Evolutionary conservation across 2,113 vertebrate species (phyloP), one percentile per base, ranked within the genome.

Genomic region (Aptenodytes forsteri): DNA sequence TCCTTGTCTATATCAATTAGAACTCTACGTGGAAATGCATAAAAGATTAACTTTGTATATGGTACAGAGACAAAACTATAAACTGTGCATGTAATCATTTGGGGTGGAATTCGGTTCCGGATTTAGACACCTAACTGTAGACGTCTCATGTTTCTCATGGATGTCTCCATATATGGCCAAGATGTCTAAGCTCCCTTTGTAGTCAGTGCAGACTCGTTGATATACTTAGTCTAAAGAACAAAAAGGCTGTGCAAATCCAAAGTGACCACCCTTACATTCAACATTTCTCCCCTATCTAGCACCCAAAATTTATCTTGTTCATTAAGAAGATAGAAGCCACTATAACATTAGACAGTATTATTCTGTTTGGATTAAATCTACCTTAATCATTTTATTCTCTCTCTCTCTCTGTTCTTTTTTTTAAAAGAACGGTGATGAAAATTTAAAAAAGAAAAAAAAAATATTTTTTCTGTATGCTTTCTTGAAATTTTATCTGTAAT

Each of bases 371-470:
- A 77, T 56, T n/a, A 79, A 79, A 25, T 49, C 17, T 73, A 32
- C 12, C 7, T 62, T 44, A 20, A 55, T 17, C 0, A n/a, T 21
- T 73, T 67, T 78, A n/a, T n/a, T 79, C 8, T 73, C 0, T 17
- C 8, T 46, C 36, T 36, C 0, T 46, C 0, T 16, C 0, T 42
- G 8, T 26, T 49, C 3, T 17, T 4, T 23, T 36, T 44, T 77
- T 59, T 34, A 40, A 23, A 11, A 62, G 16, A 56, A 66, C 23
- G 7, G 8, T 6, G 11, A 65, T 16, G 3, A 80, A 38, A 29
- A 30, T 21, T 55, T 67, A 0, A 29, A 86, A 75, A 62, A 26
- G 6, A 3, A 47, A 30, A 32, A 40, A 40, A 38, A 27, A 56
- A 2, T 4, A 18, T 7, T 14, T 78, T 76, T 16, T 38, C 4